Evolutionary conservation across 2,888 invertebrate species (phyloP).

Genomic region (Apamea anceps): DNA sequence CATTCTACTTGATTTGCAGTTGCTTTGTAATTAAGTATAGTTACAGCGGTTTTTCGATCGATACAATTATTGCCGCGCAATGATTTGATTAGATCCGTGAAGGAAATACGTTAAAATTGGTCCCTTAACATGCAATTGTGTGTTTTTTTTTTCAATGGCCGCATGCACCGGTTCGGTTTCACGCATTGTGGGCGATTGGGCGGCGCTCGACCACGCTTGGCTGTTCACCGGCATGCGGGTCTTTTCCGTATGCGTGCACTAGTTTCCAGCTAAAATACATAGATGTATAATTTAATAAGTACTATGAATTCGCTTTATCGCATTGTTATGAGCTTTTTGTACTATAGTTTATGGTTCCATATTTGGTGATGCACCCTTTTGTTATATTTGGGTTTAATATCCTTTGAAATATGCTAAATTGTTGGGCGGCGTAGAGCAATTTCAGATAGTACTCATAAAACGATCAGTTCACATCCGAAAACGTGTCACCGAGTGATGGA

Average conservation of each 20-base stretch:
- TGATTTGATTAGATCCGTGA: conserved; percentile 60
- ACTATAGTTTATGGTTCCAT: conserved; percentile 21
- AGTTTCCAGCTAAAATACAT: conserved; percentile 72
- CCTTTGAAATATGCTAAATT: conserved; percentile 7
- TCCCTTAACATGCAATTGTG: conserved; percentile 70
- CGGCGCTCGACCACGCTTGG: conserved; percentile 74
- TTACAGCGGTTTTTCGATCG: conserved; percentile 16
- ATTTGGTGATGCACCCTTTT: conserved; percentile 5
- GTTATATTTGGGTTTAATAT: conserved; percentile 3
- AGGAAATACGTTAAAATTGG: conserved; percentile 72
- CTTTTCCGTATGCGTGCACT: conserved; percentile 81
- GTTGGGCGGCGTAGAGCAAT: not conserved
- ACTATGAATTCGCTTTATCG: conserved; percentile 60
- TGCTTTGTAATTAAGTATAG: conserved; percentile 19
- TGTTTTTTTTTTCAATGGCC: conserved; percentile 64
- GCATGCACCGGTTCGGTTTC: conserved; percentile 73
- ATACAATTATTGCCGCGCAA: conserved; percentile 54
- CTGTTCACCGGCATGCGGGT: conserved; percentile 74
- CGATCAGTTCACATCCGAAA: not conserved
- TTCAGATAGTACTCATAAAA: not conserved
- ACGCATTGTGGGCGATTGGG: conserved; percentile 71
- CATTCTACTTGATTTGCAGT: conserved; percentile 25
- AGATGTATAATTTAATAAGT: conserved; percentile 69
- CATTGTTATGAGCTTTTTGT: conserved; percentile 23
- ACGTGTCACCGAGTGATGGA: conserved; percentile 18